Base-by-base conservation (phyloP, 2,888 invertebrate genomes). In the Drosophila flavopinicola region DNA sequence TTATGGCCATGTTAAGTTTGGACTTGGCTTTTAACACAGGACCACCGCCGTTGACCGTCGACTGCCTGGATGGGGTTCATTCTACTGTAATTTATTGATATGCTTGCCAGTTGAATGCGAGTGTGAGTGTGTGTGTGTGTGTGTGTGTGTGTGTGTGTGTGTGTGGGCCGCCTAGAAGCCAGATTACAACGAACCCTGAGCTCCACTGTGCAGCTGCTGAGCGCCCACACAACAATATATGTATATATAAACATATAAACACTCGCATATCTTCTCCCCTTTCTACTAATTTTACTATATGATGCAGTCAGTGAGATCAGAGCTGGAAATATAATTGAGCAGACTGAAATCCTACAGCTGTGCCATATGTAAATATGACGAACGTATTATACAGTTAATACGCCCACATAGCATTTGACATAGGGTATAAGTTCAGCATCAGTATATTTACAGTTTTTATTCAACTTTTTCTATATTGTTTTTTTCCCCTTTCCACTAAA, bases 21-120 rank as follows among this genome's bases (percentile, higher is more conserved):
- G 85, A 85, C 76, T 74, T 85, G 83, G 87, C 83, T 86, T 83
- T 83, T 83, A 82, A 84, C 84, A 84, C 80, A 80, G 84, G 79
- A 75, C 79, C 80, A 74, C 85, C 68, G 68, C 59, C 53, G 82
- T 74, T 75, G 78, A 74, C 66, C 76, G 67, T 73, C 71, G 63
- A 56, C 37, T 49, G 38, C 67, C 57, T 52, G 41, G 47, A 52
- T 68, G 76, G 64, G 64, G 86, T 76, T 86, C 74, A 86, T 85
- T 80, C 86, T 80, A 85, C 77, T 80, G 83, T 86, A 80, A 80
- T 80, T 80, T 80, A 80, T 80, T 84, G 86, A 85, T 70, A 73
- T 72, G 78, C 58, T 39, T 30, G 23, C 11, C 63, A 38, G 47
- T 54, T 29, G 5, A 6, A 37, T 33, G 42, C 53, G n/a, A n/a